Conservation (phyloP, 2,113 vertebrate species). For the Indri indri region DNA sequence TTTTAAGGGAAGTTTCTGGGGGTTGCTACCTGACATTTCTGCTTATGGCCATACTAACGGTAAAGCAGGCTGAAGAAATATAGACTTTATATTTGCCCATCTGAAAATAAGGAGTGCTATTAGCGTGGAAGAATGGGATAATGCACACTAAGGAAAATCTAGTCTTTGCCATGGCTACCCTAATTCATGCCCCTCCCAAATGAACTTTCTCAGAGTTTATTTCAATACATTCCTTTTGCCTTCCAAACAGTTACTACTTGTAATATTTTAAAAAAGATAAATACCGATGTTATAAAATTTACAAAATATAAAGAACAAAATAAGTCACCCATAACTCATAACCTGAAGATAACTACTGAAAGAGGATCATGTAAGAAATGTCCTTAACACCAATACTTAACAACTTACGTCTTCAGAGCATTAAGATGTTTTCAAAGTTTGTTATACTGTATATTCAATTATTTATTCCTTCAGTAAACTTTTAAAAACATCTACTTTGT, state of each 20-base stretch:
- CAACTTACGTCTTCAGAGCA: neutral
- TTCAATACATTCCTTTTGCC: neutral
- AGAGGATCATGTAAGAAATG: neutral
- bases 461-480: neutral
- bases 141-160: neutral
- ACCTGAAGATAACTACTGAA: neutral
- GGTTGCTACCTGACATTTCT: neutral
- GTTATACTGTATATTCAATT: neutral
- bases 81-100: neutral
- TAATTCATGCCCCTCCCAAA: neutral
- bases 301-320: neutral
- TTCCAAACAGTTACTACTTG: conserved; percentile 20
- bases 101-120: neutral
- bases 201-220: neutral
- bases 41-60: neutral
- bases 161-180: neutral
- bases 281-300: neutral
- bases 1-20: neutral
- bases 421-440: neutral
- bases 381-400: neutral
- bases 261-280: conserved; percentile 4
- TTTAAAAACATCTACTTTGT: neutral
- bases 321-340: neutral
- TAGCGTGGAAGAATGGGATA: neutral
- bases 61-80: neutral